Conservation (phyloP, 2,888 invertebrate genomes). For the Platerodrilus igneus region DNA sequence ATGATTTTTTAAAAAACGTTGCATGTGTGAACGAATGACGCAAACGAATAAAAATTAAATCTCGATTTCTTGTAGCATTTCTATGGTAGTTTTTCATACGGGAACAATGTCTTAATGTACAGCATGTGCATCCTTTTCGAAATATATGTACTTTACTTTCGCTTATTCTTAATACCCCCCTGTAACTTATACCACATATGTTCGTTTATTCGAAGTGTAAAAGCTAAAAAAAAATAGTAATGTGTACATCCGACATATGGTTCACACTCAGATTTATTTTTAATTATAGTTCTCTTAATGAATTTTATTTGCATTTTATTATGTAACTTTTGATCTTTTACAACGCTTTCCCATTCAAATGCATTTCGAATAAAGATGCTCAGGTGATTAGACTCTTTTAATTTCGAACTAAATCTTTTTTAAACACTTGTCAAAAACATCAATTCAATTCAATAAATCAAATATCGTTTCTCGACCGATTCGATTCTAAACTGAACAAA, state of each 20-base stretch:
- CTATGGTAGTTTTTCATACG: conserved; percentile 20
- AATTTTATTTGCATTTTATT: conserved; percentile 8
- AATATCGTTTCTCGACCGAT: too few species aligned
- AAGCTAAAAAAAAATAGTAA: conserved; percentile 19
- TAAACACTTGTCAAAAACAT: too few species aligned
- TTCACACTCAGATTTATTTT: conserved; percentile 34
- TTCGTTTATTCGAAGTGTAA: conserved; percentile 25
- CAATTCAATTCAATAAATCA: too few species aligned
- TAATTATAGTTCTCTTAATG: conserved; percentile 25
- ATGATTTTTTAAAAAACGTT: conserved; percentile 7
- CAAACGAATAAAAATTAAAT: conserved; percentile 21
- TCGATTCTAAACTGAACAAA: too few species aligned
- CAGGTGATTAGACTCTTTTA: too few species aligned
- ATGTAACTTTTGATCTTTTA: conserved; percentile 5
- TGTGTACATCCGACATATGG: conserved; percentile 27
- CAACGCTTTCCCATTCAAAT: background rate
- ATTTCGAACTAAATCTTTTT: too few species aligned
- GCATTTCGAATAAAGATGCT: too few species aligned
- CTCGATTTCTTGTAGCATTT: conserved; percentile 20
- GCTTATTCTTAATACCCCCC: conserved; percentile 16
- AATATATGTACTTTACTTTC: conserved; percentile 15
- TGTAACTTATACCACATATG: conserved; percentile 20
- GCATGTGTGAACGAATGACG: conserved; percentile 15
- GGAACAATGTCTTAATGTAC: conserved; percentile 30
- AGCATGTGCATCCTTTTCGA: conserved; percentile 25